These are phyloP conservation scores for Calycopis cecrops DNA, from an alignment of 1,140 invertebrate species.

Conservation along the genomic window DNA sequence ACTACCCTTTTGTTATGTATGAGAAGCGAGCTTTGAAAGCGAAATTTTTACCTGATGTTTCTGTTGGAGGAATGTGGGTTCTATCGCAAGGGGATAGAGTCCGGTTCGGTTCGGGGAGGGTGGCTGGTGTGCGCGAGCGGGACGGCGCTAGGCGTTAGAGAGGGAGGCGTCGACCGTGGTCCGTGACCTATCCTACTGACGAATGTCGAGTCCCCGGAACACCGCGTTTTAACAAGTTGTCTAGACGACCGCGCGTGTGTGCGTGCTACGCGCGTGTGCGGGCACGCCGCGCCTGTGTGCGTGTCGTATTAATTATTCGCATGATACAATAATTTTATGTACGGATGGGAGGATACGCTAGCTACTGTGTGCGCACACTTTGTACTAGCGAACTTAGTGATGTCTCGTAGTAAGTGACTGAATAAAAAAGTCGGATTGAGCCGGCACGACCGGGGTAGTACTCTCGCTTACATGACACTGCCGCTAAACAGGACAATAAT, in stretches of 20 bases:
- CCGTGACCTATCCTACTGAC: constrained; percentile 73
- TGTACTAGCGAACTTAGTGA: too few relatives aligned
- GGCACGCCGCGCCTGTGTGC: constrained; percentile 22
- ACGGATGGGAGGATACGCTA: neutral
- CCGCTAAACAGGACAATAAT: too few relatives aligned
- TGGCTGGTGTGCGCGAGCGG: constrained; percentile 28
- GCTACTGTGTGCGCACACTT: too few relatives aligned
- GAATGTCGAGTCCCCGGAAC: constrained; percentile 71
- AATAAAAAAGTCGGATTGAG: too few relatives aligned
- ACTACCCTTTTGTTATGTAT: constrained; percentile 29
- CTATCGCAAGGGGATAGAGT: constrained; percentile 30
- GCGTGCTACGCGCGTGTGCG: constrained; percentile 30
- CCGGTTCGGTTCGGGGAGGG: constrained; percentile 28
- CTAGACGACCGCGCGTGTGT: constrained; percentile 58
- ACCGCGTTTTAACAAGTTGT: constrained; percentile 67
- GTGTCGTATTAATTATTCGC: constrained; percentile 33
- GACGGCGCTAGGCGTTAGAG: constrained; percentile 38
- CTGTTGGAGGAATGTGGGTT: constrained; percentile 25
- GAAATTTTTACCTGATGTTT: constrained; percentile 63
- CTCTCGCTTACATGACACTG: too few relatives aligned
- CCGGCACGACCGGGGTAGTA: too few relatives aligned
- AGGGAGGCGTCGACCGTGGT: constrained; percentile 44
- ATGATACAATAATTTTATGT: constrained; percentile 19
- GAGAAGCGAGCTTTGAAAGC: constrained; percentile 57
- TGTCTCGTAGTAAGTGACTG: too few relatives aligned